Evolutionary conservation across 2,113 vertebrate genomes (phyloP), one percentile per base, ranked within the genome.

Genomic region (Pongo abelii): DNA sequence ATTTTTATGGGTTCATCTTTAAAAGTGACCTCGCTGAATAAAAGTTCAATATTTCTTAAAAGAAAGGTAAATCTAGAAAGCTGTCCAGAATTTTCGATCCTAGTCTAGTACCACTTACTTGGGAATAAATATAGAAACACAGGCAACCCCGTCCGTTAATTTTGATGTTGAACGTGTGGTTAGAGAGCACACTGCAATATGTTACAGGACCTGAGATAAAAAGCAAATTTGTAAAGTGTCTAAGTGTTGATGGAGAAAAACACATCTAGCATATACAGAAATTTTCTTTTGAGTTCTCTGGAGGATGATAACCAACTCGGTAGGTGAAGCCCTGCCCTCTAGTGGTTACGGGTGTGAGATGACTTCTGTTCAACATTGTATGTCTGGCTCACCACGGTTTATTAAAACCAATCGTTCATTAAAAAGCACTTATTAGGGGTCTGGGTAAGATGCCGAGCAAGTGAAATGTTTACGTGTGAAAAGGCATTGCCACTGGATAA

Each of bases 281-380:
- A 32, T 72, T 85, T 50, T 79, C 74, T 17, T 61, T 3, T 3
- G 27, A 79, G 25, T 32, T 87, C 85, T 84, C 55, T 0, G 7
- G 18, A 75, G 85, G 38, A 67, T 32, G 61, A 18, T 0, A 67
- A n/a, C 32, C 5, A 46, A 35, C 93, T 74, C 81, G 57, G 43
- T 67, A 93, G 78, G 85, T 89, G 38, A 20, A 83, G 70, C 46
- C 70, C 93, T 94, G 96, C 97, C 97, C 96, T 93, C 98, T 98
- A 83, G 92, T 25, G 97, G 97, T 32, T 43, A 0, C 17, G 83
- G 14, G 6, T 30, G 89, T 17, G 14, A 80, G 78, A 46, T 11
- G 74, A 52, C 61, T 48, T 74, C 4, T 13, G 30, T 27, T 87
- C n/a, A 23, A 2, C 2, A 64, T 64, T 59, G 25, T 23, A 32